Evolutionary conservation across 2,888 invertebrate genomes (phyloP).

Genomic region (Drosophila engyochracea): DNA sequence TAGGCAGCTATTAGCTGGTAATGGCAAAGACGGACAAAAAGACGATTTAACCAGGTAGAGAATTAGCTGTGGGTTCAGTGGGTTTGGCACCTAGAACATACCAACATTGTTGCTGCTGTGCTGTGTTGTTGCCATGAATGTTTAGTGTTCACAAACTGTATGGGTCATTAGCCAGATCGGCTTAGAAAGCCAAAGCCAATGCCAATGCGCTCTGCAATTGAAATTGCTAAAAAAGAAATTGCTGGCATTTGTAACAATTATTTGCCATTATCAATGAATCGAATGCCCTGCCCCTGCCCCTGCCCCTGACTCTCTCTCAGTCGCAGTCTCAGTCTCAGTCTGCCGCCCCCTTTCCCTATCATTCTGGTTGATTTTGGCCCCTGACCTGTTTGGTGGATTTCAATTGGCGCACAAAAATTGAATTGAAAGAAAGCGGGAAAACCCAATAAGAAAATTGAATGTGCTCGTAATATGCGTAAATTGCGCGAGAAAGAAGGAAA

Average conservation of each 20-base stretch:
- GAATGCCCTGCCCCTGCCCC: conserved; percentile 24
- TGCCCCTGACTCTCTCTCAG: not conserved
- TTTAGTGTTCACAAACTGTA: conserved; percentile 49
- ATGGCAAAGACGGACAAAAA: conserved; percentile 25
- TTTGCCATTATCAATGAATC: conserved; percentile 68
- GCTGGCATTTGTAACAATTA: conserved; percentile 71
- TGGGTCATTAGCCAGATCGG: conserved; percentile 67
- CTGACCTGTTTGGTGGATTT: conserved; percentile 33
- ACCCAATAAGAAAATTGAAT: conserved; percentile 67
- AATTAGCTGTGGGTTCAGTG: conserved; percentile 14
- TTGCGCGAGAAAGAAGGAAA: conserved; percentile 18
- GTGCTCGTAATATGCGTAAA: conserved; percentile 63
- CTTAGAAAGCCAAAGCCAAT: conserved; percentile 65
- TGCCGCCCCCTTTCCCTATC: not conserved
- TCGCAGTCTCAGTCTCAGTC: not conserved
- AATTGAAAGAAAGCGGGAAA: conserved; percentile 61
- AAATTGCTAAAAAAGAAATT: conserved; percentile 56
- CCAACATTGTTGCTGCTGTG: conserved; percentile 14
- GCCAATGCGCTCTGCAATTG: conserved; percentile 38
- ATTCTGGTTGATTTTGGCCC: conserved; percentile 18
- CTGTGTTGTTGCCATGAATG: not conserved
- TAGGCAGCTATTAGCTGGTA: conserved; percentile 51
- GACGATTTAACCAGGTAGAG: conserved; percentile 10
- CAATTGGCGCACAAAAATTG: conserved; percentile 42
- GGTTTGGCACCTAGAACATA: conserved; percentile 35